phyloP scores from a whole-genome alignment of 2,888 invertebrate genomes.

The Luperina nickerlii region DNA sequence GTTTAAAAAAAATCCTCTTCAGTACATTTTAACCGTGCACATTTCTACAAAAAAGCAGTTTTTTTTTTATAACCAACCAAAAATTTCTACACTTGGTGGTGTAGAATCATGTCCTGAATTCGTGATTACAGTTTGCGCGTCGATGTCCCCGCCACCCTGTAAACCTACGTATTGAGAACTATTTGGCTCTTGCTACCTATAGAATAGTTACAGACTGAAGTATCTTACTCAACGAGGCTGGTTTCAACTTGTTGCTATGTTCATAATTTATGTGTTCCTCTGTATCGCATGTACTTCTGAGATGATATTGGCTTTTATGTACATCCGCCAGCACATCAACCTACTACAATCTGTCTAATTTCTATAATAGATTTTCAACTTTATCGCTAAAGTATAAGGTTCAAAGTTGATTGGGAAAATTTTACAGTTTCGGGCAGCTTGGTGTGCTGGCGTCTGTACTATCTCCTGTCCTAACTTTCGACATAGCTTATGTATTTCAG shows the following conservation, averaged over 20 bases:
- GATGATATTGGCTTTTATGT: slow-evolving; percentile 32
- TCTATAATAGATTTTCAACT: too few species aligned
- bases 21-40: not conserved
- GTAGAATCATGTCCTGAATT: too few species aligned
- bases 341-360: too few species aligned
- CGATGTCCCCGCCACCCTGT: not conserved
- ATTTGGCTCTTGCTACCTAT: not conserved
- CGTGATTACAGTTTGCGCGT: not conserved
- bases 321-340: not conserved
- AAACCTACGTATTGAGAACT: slow-evolving; percentile 8
- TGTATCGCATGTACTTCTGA: slow-evolving; percentile 9
- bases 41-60: not conserved
- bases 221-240: not conserved
- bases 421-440: too few species aligned
- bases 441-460: not conserved
- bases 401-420: too few species aligned
- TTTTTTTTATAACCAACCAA: too few species aligned
- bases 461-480: slow-evolving; percentile 13
- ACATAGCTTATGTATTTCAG: not conserved
- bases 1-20: too few species aligned
- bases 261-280: slow-evolving; percentile 26
- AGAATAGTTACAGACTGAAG: not conserved
- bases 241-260: slow-evolving; percentile 39
- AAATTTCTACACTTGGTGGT: too few species aligned
- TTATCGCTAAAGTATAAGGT: too few species aligned